Base-by-base conservation (phyloP, 1,140 invertebrate species). In the Delia radicum region DNA sequence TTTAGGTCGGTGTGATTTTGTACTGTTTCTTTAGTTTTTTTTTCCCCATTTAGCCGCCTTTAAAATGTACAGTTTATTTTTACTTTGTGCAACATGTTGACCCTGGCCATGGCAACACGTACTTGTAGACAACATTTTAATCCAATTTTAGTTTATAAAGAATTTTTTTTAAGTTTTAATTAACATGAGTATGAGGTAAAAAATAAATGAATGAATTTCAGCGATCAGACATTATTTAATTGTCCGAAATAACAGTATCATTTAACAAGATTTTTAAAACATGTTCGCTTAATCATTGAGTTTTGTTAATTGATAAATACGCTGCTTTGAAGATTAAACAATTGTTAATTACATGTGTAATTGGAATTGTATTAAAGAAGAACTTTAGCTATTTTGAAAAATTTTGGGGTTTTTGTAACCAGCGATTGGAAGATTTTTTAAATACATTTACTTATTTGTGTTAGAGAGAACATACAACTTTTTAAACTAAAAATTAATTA, bases 101-200 rank as follows among this genome's bases (percentile, higher is more conserved):
- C 48, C 48, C 21, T 55, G 48, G 24, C 48, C 48, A 55, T 55
- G 48, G 48, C 48, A 55, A 55, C 48, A 55, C 48, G 48, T 55
- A 55, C 48, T 48, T 48, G 18, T 21, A 6, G 6, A 10, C 48
- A 2, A 55, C 46, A 21, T 55, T 55, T 55, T 55, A 55, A 21
- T 55, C 48, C 48, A 55, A 55, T 55, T 55, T 55, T 55, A 55
- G 18, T 55, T 55, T 55, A 55, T 55, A 55, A 55, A 55, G 48
- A 55, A 55, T 55, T 55, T 55, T 55, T 18, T 55, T 24, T 8
- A 37, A 37, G 7, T 55, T 21, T 37, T 55, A 42, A 42, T 42
- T 42, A 42, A 42, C 37, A 42, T 10, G 37, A 5, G 37, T 42
- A 3, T 42, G 7, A 42, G 7, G 33, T 33, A 15, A 5, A 15